Evolutionary conservation across 2,888 invertebrate species (phyloP), one percentile per base, ranked within the genome.

Genomic region (Hirtodrosophila alboralis): DNA sequence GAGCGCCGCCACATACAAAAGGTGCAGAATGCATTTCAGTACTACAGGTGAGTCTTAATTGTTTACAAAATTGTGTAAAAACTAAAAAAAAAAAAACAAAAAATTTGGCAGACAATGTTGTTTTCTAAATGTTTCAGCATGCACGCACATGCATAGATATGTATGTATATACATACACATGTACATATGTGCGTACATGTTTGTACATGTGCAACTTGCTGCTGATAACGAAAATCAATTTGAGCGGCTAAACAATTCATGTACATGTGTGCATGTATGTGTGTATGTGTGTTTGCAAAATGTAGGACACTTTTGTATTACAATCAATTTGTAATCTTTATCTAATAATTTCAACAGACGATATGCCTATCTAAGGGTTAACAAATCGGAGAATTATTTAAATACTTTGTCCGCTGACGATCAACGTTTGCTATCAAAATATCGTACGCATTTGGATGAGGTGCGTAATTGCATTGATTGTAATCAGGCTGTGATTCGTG

Each of bases 1-100:
- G 98, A 98, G 89, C 93, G 94, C 77, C 94, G 94, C 73, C 97
- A 97, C 90, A 97, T 97, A 91, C 93, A 95, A 72, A 94, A 96
- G 64, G 96, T 98, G 75, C 93, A 97, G 44, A 94, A 94, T 83
- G 97, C 98, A 59, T 97, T 98, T 89, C 95, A 94, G 91, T 95
- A 94, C 91, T 98, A 98, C 92, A 95, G 94, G 97, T 85, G 36
- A 47, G 80, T 53, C 9, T 12, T 30, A 33, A 41, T 63, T 75
- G 65, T 64, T 40, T 59, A 61, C 61, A 57, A 65, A 57, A 40
- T 33, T 31, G 38, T 45, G 18, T 7, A 23, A 23, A 7, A 7
- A 2, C 12, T 54, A 45, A 18, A 37, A 28, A 40, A 28, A 21
- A 27, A 28, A 5, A 16, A 26, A 3, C 1, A 7, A 23, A 10